Evolutionary conservation across 2,888 invertebrate genomes (phyloP), one percentile per base, ranked within the genome.

Genomic region (Drosophila formosana): DNA sequence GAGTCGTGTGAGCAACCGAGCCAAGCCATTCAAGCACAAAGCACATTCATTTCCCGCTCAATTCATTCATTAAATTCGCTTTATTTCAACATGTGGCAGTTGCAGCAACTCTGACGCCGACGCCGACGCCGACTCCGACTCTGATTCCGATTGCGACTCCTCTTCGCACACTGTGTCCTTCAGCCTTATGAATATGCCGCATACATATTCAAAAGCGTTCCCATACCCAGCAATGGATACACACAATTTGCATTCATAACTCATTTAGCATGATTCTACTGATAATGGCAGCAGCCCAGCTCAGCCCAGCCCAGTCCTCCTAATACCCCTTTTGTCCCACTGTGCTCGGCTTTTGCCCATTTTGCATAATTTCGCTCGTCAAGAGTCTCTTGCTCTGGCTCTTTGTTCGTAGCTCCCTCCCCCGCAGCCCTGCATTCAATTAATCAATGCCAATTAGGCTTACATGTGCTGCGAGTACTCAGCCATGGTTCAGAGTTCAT

Each of bases 41-140:
- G 47, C 55, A 66, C 46, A 60, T 50, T 60, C 60, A 55, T 58
- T 51, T 39, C 41, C 43, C 49, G 55, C 50, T 60, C 56, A 62
- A 66, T 73, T 66, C 74, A 69, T 74, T 74, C 70, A 80, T 77
- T 80, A 77, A 69, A 71, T 66, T 65, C 64, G 73, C 75, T 73
- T 78, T 75, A 65, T 75, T 79, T 75, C 63, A 62, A 63, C 67
- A 70, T 72, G 74, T 57, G 68, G 65, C 65, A 64, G 32, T 46
- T 60, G 57, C 55, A 47, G 32, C 46, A 34, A 51, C 43, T 55
- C 61, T 57, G 37, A 25, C 30, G 41, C 53, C 66, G 70, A 61
- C 46, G 11, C 9, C 11, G 37, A 25, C 30, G 41, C 52, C 28
- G 52, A 13, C 39, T 50, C 23, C 41, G 3, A 23, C 58, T 30